Evolutionary conservation across 2,888 invertebrate genomes (phyloP).

Genomic region (Stramonita haemastoma): DNA sequence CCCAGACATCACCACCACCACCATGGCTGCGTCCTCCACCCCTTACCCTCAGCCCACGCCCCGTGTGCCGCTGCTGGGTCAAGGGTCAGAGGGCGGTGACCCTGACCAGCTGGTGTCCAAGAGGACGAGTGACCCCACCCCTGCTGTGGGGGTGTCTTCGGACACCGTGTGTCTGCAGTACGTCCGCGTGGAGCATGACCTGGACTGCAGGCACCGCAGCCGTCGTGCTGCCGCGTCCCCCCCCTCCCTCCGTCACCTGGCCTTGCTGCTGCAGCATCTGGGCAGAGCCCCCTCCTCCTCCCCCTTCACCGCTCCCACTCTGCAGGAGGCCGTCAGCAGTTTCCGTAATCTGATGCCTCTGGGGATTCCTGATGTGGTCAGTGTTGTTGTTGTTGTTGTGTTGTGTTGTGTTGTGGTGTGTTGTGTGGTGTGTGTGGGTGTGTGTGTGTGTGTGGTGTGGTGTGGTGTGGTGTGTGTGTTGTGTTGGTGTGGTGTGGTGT

Average conservation of each 20-base stretch:
- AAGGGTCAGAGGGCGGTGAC: neutral
- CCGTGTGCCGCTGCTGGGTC: neutral
- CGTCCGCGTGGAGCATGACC: constrained; percentile 26
- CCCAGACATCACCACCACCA: neutral
- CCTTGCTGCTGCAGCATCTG: constrained; percentile 24
- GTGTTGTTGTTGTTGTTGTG: neutral
- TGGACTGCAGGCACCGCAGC: neutral
- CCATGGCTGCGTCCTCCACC: neutral
- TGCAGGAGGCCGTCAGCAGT: neutral
- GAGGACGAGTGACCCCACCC: neutral
- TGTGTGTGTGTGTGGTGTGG: too few relatives aligned
- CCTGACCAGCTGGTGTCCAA: neutral
- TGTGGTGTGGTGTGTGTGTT: too few relatives aligned
- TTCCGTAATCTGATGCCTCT: constrained; percentile 35
- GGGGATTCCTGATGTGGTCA: neutral
- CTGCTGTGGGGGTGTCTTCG: neutral
- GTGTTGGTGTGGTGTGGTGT: too few relatives aligned
- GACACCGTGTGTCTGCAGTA: constrained; percentile 26
- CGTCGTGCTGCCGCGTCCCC: neutral
- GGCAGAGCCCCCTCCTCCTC: constrained; percentile 12
- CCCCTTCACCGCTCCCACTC: constrained; percentile 34
- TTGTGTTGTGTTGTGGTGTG: neutral
- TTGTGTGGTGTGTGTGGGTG: too few relatives aligned
- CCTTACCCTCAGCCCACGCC: neutral
- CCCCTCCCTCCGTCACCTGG: neutral